Base-by-base conservation (phyloP, 2,797 vertebrate species). In the Acanthurus tractus region DNA sequence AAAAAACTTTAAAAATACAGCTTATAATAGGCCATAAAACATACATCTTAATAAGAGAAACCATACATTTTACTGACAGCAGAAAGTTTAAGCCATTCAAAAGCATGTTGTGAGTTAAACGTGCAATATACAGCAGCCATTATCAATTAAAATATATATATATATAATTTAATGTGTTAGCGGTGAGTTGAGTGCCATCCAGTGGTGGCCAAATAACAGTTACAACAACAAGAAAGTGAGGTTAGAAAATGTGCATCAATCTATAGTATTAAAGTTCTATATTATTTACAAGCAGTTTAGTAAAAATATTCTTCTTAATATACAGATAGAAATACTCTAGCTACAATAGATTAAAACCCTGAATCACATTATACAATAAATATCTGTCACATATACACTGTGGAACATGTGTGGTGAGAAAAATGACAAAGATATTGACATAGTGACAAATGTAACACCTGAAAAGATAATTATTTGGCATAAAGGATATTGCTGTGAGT, bases 191-290 rank as follows among this genome's bases (percentile, higher is more conserved):
- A 82, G 76, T 69, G 82, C 91, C 88, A 90, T 66, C 86, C 67
- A 85, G 34, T 84, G 87, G 88, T 85, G 76, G 53, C 57, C 4
- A 78, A 91, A 92, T 92, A 89, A 25, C 25, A 89, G 90, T 92
- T 87, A 92, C 81, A 92, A 76, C 50, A 81, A 82, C 57, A 63
- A 63, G n/a, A 74, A 20, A 55, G 40, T 55, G 52, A 78, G 40
- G 80, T 76, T 70, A 77, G 52, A 88, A 85, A 69, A 57, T 77
- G 66, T 78, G 61, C 77, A 55, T 55, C 8, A 23, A 11, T 77
- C 46, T 53, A 25, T 69, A 38, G 55, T 73, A 55, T 66, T 29
- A 2, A 81, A 52, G 40, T 71, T 80, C 29, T 67, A 40, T 70
- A 62, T 46, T 92, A 90, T 90, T 71, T 90, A 94, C 87, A 92